phyloP scores from a whole-genome alignment of 2,113 vertebrate species.

The Probosciger aterrimus region DNA sequence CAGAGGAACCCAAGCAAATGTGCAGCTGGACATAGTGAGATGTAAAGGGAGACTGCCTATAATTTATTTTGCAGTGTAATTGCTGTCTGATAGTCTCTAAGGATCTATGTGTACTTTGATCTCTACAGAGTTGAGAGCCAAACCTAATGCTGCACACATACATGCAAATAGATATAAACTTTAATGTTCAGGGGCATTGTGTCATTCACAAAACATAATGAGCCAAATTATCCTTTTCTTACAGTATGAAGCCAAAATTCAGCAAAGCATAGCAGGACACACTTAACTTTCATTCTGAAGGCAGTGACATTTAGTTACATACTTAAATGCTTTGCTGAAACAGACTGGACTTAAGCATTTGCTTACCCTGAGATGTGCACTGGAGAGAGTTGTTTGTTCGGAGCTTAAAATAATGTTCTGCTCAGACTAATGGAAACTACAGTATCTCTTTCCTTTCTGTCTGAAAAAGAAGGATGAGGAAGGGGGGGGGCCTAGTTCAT shows the following conservation, averaged over 20 bases:
- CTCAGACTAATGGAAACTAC: not conserved
- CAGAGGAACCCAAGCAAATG: slow-evolving; percentile 10
- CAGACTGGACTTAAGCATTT: not conserved
- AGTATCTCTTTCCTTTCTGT: not conserved
- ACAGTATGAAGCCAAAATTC: slow-evolving; percentile 26
- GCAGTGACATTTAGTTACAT: slow-evolving; percentile 15
- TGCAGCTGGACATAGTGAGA: slow-evolving; percentile 2
- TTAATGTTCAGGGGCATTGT: slow-evolving; percentile 52
- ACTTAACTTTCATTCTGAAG: slow-evolving; percentile 35
- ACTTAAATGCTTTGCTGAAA: slow-evolving; percentile 27
- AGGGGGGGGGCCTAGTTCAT: not conserved
- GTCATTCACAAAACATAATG: slow-evolving; percentile 60
- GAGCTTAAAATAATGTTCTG: not conserved
- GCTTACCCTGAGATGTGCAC: not conserved
- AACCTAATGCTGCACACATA: slow-evolving; percentile 41
- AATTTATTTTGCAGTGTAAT: slow-evolving; percentile 53
- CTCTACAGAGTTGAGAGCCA: slow-evolving; percentile 17
- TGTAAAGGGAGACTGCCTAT: not conserved
- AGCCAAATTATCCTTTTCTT: slow-evolving; percentile 54
- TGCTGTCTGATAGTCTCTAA: slow-evolving; percentile 25
- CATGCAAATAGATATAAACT: slow-evolving; percentile 60
- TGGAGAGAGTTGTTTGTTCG: not conserved
- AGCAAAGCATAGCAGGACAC: slow-evolving; percentile 38
- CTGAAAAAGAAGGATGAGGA: not conserved
- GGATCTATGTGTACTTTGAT: slow-evolving; percentile 57